A percentile compares a stretch with the other conserved stretches of the same genome.
Conservation (phyloP, 2,113 vertebrate species). For the Trachemys scripta region DNA sequence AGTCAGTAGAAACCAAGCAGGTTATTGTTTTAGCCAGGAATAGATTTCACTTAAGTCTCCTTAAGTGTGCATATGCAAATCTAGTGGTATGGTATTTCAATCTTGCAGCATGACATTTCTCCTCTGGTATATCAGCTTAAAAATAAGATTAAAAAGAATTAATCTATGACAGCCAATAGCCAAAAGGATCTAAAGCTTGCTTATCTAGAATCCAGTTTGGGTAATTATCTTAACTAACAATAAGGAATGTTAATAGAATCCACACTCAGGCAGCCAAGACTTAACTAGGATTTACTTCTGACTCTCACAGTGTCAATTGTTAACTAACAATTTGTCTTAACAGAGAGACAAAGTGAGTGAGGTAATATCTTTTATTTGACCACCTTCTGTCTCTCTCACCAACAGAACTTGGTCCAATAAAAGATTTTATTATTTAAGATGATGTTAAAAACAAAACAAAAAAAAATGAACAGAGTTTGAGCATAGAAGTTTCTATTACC, state of each 20-base stretch:
- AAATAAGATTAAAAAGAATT: neutral
- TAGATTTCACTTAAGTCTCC: neutral
- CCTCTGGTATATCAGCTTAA: neutral
- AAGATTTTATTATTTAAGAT: neutral
- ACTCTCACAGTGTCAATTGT: conserved; percentile 54
- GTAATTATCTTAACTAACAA: conserved; percentile 69
- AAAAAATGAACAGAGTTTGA: no score
- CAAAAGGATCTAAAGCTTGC: conserved; percentile 4
- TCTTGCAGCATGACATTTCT: neutral
- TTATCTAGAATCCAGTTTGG: conserved; percentile 69
- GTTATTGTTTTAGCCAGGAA: neutral
- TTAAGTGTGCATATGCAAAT: neutral
- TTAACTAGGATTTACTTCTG: neutral
- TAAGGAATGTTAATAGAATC: conserved; percentile 65
- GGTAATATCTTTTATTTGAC: neutral
- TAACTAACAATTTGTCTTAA: conserved; percentile 44
- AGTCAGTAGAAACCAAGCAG: neutral
- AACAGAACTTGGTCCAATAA: neutral
- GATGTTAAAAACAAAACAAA: no score
- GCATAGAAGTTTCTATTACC: neutral
- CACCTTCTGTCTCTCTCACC: neutral
- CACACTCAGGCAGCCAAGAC: conserved; percentile 41
- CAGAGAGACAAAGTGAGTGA: neutral
- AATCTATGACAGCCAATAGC: neutral
- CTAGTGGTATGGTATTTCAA: neutral